Percentiles rank a stretch among this genome's conserved stretches.
phyloP scores from a whole-genome alignment of 1,140 invertebrate genomes.

The Platorchestia sp. region DNA sequence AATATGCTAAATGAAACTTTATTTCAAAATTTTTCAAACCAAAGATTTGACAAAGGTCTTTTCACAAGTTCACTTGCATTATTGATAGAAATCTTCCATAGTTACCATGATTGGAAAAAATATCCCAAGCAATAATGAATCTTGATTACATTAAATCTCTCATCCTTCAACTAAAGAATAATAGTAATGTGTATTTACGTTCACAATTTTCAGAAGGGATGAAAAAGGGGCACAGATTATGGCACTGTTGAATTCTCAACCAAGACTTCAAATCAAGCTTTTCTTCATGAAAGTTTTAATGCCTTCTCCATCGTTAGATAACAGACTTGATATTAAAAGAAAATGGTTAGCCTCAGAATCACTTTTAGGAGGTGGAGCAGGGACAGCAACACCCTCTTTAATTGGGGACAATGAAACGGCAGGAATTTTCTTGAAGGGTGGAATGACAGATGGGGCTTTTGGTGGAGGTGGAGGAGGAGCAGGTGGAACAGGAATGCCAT shows the following conservation, averaged over 20 bases:
- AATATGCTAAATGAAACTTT: too few species aligned
- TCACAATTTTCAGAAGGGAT: too few species aligned
- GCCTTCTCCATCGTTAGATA: background rate
- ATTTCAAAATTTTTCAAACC: too few species aligned
- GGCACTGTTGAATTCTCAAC: background rate
- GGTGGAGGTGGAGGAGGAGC: constrained; percentile 27
- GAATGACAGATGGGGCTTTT: background rate
- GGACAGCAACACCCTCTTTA: constrained; percentile 32
- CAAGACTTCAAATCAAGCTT: background rate
- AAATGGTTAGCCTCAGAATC: background rate
- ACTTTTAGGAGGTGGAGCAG: constrained; percentile 40
- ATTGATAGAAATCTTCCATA: too few species aligned
- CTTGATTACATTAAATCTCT: background rate
- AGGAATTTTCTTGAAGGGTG: constrained; percentile 27
- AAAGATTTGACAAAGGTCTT: too few species aligned
- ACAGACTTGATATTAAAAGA: background rate
- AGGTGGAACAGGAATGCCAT: background rate
- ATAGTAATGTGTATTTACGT: background rate
- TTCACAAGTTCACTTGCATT: too few species aligned
- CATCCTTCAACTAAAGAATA: background rate
- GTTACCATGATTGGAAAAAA: background rate
- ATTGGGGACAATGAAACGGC: background rate
- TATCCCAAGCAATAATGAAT: background rate
- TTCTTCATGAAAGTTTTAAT: constrained; percentile 47
- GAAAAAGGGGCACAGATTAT: too few species aligned